Conservation (phyloP, 2,797 vertebrate genomes). For the Hirundo rustica region DNA sequence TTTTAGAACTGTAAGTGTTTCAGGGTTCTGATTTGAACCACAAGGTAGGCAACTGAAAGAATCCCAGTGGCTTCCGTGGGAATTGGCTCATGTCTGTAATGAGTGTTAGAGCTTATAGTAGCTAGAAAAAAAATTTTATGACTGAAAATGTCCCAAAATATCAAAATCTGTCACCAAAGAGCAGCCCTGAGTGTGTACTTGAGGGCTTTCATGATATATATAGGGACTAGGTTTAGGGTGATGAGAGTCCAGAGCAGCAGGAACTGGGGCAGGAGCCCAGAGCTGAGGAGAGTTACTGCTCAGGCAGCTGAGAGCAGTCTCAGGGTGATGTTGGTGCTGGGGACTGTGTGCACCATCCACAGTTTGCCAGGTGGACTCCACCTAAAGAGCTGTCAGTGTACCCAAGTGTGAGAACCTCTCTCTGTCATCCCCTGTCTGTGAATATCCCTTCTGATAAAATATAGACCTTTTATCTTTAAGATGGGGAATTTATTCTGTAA, state of each 20-base stretch:
- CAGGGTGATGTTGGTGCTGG: neutral
- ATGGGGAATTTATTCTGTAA: neutral
- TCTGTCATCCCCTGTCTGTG: neutral
- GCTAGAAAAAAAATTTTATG: neutral
- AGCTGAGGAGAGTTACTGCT: neutral
- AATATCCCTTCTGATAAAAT: neutral
- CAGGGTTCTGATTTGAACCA: neutral
- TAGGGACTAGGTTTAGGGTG: neutral
- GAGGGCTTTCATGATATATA: rapidly evolving
- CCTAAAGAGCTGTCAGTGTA: neutral
- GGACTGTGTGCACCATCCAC: rapidly evolving
- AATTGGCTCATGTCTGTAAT: neutral
- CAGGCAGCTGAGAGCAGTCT: neutral
- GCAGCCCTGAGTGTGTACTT: neutral
- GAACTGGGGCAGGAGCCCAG: neutral
- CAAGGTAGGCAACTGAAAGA: neutral
- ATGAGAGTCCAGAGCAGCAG: neutral
- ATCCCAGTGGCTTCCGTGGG: neutral
- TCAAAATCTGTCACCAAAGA: neutral
- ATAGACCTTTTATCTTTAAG: neutral
- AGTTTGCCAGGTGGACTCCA: neutral
- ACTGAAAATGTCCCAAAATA: neutral
- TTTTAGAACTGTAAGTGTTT: neutral
- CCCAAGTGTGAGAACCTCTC: neutral
- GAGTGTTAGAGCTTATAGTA: neutral